These are phyloP conservation scores for Meta bourneti DNA, from an alignment of 2,888 invertebrate genomes.

Conservation along the genomic window DNA sequence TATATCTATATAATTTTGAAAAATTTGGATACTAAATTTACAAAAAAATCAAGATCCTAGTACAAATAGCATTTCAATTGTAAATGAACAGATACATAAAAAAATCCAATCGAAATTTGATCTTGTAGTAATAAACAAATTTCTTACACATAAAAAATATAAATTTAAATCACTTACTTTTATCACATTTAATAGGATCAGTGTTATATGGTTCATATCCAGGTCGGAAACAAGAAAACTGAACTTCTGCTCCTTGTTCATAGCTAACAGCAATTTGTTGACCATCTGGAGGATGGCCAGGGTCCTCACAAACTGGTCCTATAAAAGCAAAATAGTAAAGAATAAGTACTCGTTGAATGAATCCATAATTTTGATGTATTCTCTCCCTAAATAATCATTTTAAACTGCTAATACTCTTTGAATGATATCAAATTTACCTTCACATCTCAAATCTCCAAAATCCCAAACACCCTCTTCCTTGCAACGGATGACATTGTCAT, in stretches of 20 bases:
- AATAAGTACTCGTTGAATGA: neutral
- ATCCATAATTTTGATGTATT: neutral
- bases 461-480: conserved; percentile 97
- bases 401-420: neutral
- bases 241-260: conserved; percentile 90
- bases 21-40: too few species aligned
- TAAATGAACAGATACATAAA: too few species aligned
- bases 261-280: conserved; percentile 87
- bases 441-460: conserved; percentile 96
- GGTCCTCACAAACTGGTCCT: conserved; percentile 96
- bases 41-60: too few species aligned
- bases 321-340: neutral
- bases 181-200: conserved; percentile 92
- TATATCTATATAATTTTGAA: too few species aligned
- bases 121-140: too few species aligned
- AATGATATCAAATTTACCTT: conserved; percentile 83
- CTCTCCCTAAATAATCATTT: neutral
- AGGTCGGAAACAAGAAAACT: conserved; percentile 93
- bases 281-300: conserved; percentile 95
- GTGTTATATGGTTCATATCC: conserved; percentile 96
- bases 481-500: conserved; percentile 95
- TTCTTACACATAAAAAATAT: neutral
- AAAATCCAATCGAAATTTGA: too few species aligned
- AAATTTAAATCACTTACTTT: conserved; percentile 80
- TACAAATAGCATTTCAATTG: too few species aligned